Percentiles rank a stretch among this genome's conserved stretches.
Conservation (phyloP, 2,888 invertebrate genomes). For the Sphaerophoria rueppellii region DNA sequence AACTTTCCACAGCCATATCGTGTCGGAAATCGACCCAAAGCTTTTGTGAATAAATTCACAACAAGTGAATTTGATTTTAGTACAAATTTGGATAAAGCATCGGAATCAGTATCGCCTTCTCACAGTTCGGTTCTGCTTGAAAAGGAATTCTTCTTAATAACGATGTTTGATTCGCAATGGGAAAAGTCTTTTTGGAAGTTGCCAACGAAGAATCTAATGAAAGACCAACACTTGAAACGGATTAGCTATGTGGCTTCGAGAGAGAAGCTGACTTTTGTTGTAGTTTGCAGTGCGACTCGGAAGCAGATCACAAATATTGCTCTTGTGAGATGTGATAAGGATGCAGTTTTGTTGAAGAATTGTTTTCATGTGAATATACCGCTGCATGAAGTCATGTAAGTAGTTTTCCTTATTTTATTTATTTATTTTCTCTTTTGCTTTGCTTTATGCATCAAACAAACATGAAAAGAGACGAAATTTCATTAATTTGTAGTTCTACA, state of each 20-base stretch:
- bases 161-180: conserved; percentile 44
- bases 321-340: conserved; percentile 67
- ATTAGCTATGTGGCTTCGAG: conserved; percentile 44
- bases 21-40: conserved; percentile 77
- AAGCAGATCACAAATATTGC: conserved; percentile 72
- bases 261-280: conserved; percentile 72
- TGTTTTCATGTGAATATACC: conserved; percentile 75
- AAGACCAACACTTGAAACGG: conserved; percentile 50
- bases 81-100: conserved; percentile 7
- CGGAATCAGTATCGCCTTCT: not conserved
- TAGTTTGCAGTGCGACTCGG: conserved; percentile 73
- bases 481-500: too few species aligned
- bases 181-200: conserved; percentile 32
- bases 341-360: conserved; percentile 62
- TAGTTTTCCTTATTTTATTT: conserved; percentile 25
- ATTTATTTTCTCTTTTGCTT: not conserved
- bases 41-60: conserved; percentile 75
- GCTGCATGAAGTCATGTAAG: conserved; percentile 74
- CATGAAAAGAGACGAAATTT: too few species aligned
- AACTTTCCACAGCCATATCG: conserved; percentile 75
- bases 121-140: conserved; percentile 12
- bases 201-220: conserved; percentile 62
- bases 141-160: conserved; percentile 75
- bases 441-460: conserved; percentile 5
- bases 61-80: conserved; percentile 65